Conservation (phyloP, 2,797 vertebrate species). For the Borostomias antarcticus region DNA sequence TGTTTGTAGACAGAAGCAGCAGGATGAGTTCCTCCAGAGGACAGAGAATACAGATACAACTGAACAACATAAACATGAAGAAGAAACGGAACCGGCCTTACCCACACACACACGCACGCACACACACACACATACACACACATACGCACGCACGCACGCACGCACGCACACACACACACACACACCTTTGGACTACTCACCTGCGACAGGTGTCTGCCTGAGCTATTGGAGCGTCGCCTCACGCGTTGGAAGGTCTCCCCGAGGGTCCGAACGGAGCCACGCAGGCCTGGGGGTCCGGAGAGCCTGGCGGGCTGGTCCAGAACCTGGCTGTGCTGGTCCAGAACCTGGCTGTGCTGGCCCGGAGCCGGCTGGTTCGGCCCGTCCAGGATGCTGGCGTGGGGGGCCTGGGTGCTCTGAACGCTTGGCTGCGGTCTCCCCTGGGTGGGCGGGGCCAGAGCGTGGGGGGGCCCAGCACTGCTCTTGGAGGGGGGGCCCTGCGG, state of each 20-base stretch:
- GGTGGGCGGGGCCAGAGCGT: slow-evolving; percentile 42
- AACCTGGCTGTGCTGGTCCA: no score
- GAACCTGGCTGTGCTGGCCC: no score
- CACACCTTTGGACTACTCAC: slow-evolving; percentile 53
- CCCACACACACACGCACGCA: background rate
- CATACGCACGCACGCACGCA: slow-evolving; percentile 9
- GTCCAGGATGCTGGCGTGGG: slow-evolving; percentile 57
- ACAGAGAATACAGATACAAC: slow-evolving; percentile 13
- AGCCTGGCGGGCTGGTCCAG: slow-evolving; percentile 54
- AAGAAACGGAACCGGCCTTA: no score
- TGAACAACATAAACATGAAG: no score
- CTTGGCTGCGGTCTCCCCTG: slow-evolving; percentile 42
- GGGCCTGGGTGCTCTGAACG: slow-evolving; percentile 30
- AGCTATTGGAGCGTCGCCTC: slow-evolving; percentile 50
- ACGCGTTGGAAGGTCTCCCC: slow-evolving; percentile 59
- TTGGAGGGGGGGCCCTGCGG: slow-evolving; percentile 71
- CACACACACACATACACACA: background rate
- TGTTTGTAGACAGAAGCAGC: no score
- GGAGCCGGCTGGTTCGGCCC: slow-evolving; percentile 74
- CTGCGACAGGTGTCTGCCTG: slow-evolving; percentile 58
- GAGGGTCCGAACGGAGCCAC: slow-evolving; percentile 62
- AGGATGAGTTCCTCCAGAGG: slow-evolving; percentile 14
- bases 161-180: slow-evolving; percentile 15
- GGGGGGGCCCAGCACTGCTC: slow-evolving; percentile 57
- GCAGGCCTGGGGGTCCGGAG: slow-evolving; percentile 43